Conservation (phyloP, 2,797 vertebrate genomes). For the Hipposideros larvatus region DNA sequence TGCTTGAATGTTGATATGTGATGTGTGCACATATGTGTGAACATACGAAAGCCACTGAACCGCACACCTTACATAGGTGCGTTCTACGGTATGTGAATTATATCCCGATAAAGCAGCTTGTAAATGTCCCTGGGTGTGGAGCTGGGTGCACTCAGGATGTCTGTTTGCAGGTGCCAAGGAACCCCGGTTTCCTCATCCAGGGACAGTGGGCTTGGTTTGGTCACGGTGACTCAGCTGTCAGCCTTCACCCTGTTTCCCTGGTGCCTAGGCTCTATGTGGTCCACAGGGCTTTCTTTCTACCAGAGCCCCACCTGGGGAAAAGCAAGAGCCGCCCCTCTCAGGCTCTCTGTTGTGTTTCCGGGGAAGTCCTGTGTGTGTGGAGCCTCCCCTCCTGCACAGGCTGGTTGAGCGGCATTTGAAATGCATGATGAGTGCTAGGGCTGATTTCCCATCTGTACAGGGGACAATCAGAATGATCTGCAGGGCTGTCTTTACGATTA, state of each 20-base stretch:
- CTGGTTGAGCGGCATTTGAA: background rate
- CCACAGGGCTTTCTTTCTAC: background rate
- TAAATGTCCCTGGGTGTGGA: background rate
- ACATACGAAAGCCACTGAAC: background rate
- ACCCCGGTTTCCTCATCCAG: background rate
- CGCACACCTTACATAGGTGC: background rate
- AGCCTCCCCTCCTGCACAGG: background rate
- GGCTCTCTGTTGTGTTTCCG: background rate
- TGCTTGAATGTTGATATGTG: background rate
- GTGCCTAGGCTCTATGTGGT: background rate
- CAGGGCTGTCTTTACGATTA: background rate
- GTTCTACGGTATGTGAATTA: too few relatives aligned
- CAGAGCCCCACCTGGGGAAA: background rate
- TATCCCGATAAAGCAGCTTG: background rate
- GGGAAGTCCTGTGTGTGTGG: too few relatives aligned
- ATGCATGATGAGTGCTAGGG: too few relatives aligned
- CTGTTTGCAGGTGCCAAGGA: background rate
- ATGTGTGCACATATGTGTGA: background rate
- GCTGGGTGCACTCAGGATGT: background rate
- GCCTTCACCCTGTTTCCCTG: background rate
- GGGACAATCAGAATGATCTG: fast-evolving
- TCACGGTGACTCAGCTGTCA: background rate
- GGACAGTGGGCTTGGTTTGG: background rate
- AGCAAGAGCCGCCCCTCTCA: background rate
- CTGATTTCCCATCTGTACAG: background rate